Evolutionary conservation across 2,888 invertebrate species (phyloP).

Genomic region (Drosophila birchii): DNA sequence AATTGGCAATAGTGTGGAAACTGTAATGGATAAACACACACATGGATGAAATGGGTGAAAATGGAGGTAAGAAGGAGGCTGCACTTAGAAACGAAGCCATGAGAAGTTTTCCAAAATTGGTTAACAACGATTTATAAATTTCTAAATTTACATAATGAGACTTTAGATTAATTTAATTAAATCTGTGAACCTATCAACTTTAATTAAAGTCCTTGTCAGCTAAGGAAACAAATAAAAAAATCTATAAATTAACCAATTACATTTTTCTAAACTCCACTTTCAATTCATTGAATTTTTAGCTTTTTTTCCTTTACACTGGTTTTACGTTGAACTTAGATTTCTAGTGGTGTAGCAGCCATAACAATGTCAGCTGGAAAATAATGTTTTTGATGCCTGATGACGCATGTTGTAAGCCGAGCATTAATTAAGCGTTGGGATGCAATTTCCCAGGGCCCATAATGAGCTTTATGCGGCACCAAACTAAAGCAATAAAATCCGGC

Average conservation of each 20-base stretch:
- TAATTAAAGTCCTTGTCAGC: too few relatives aligned
- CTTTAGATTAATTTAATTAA: too few relatives aligned
- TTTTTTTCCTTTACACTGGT: too few relatives aligned
- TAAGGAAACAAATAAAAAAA: too few relatives aligned
- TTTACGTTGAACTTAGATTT: not conserved
- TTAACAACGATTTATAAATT: not conserved
- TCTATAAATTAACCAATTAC: too few relatives aligned
- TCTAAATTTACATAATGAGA: not conserved
- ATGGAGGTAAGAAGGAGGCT: not conserved
- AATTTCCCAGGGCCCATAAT: slow-evolving; percentile 71
- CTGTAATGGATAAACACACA: slow-evolving; percentile 40
- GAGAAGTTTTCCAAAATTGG: too few relatives aligned
- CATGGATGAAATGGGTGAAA: slow-evolving; percentile 12
- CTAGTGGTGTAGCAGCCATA: slow-evolving; percentile 34
- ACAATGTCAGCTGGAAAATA: slow-evolving; percentile 74
- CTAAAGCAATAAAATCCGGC: slow-evolving; percentile 35
- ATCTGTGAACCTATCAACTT: too few relatives aligned
- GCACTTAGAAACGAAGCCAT: not conserved
- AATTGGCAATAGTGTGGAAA: slow-evolving; percentile 42
- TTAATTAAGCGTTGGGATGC: slow-evolving; percentile 76
- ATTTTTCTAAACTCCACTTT: too few relatives aligned
- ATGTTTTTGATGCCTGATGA: slow-evolving; percentile 73
- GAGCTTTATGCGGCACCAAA: slow-evolving; percentile 74
- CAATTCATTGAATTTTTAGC: too few relatives aligned
- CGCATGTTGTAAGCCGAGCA: slow-evolving; percentile 69